Conservation (phyloP, 2,888 invertebrate species). For the Lepas anatifera region DNA sequence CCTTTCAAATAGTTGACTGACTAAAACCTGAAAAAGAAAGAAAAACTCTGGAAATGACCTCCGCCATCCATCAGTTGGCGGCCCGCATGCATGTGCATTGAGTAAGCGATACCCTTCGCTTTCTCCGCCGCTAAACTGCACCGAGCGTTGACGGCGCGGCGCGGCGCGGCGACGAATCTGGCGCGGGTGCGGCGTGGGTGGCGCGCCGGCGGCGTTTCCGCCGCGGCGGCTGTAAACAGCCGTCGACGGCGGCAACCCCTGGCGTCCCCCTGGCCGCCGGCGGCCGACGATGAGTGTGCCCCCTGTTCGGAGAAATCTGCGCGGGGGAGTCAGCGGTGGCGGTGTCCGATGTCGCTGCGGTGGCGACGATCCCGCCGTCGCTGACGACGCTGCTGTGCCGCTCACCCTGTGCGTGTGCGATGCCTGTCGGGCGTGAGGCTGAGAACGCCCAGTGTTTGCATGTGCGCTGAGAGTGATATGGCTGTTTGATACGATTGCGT, state of each 20-base stretch:
- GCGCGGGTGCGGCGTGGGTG: not conserved
- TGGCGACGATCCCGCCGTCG: slow-evolving; percentile 1
- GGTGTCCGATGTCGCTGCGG: slow-evolving; percentile 27
- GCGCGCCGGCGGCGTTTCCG: not conserved
- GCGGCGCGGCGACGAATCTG: not conserved
- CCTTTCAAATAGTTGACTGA: no score
- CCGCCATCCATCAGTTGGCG: no score
- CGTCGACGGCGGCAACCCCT: not conserved
- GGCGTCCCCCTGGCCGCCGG: not conserved
- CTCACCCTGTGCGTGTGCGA: no score
- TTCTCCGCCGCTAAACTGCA: no score
- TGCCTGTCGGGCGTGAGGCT: no score
- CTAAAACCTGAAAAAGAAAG: no score
- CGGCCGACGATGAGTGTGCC: not conserved
- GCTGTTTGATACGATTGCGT: no score
- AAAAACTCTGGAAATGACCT: no score
- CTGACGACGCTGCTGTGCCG: slow-evolving; percentile 8
- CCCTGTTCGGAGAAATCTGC: not conserved
- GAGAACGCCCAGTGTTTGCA: no score
- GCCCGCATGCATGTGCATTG: no score
- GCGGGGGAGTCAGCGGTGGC: slow-evolving; percentile 18
- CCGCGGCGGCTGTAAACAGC: not conserved
- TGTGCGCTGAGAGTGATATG: no score
- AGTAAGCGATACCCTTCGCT: no score
- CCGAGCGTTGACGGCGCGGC: not conserved